Evolutionary conservation across 2,888 invertebrate species (phyloP).

Genomic region (Alentia gelatinosa): DNA sequence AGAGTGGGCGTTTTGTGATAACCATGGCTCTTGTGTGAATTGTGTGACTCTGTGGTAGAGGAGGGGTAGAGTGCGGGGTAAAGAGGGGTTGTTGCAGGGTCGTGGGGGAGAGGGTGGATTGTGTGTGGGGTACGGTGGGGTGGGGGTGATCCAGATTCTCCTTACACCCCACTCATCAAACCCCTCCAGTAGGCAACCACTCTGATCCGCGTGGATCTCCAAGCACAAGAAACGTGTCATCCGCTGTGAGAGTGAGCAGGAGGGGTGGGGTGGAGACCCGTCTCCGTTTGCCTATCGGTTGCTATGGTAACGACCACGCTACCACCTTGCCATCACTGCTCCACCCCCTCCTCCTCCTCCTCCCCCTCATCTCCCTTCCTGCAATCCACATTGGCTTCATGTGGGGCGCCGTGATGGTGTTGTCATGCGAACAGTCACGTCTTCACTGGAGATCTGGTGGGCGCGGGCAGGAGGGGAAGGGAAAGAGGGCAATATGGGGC

Average conservation of each 20-base stretch:
- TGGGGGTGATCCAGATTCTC: too few species aligned
- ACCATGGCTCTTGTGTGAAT: neutral
- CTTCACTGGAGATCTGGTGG: neutral
- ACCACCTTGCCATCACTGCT: slow-evolving; percentile 41
- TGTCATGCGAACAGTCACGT: slow-evolving; percentile 29
- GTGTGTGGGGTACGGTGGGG: neutral
- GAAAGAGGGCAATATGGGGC: neutral
- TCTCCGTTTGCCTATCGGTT: slow-evolving; percentile 28
- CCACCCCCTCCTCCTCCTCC: too few species aligned
- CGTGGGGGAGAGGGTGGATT: neutral
- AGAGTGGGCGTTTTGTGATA: neutral
- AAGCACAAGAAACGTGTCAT: slow-evolving; percentile 53
- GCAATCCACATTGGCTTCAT: too few species aligned
- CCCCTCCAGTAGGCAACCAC: too few species aligned
- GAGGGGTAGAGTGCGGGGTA: neutral
- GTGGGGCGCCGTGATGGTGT: slow-evolving; percentile 9
- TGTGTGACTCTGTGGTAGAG: neutral
- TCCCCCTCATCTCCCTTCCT: too few species aligned
- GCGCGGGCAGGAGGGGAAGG: neutral
- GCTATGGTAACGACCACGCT: slow-evolving; percentile 34
- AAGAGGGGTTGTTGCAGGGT: neutral
- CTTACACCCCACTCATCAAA: too few species aligned
- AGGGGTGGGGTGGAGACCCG: neutral
- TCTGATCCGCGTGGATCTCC: neutral
- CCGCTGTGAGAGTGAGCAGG: neutral